These are phyloP conservation scores for Saccostrea glomerata DNA, from an alignment of 1,140 invertebrate species.

Conservation along the genomic window DNA sequence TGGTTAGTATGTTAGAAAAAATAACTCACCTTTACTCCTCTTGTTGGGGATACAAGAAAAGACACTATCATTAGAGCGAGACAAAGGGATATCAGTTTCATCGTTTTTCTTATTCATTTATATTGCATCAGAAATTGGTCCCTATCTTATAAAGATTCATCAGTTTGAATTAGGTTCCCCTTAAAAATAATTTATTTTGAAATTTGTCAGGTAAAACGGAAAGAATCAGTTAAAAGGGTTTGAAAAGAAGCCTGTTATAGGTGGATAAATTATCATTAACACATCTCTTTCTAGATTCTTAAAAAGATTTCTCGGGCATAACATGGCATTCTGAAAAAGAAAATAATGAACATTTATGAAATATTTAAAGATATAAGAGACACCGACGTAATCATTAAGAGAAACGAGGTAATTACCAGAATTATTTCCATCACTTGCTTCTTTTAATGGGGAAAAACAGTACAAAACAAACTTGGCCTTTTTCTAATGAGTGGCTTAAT, in stretches of 20 bases:
- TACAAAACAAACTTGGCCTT: too few relatives aligned
- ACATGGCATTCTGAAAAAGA: neutral
- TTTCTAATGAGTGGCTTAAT: too few relatives aligned
- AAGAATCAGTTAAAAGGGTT: neutral
- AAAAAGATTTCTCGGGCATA: neutral
- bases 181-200: neutral
- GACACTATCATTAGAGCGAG: neutral
- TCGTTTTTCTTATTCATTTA: too few relatives aligned
- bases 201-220: neutral
- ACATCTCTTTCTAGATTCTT: neutral
- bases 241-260: neutral
- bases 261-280: neutral
- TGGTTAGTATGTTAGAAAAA: too few relatives aligned
- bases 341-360: neutral
- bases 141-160: neutral
- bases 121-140: neutral
- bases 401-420: neutral
- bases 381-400: neutral
- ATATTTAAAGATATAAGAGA: neutral
- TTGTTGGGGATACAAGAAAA: neutral
- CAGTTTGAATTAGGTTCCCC: neutral
- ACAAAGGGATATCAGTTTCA: neutral
- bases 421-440: too few relatives aligned
- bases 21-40: neutral
- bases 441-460: too few relatives aligned